These are phyloP conservation scores for Aplidium turbinatum DNA, from an alignment of 23 tunicate species.

Conservation along the genomic window DNA sequence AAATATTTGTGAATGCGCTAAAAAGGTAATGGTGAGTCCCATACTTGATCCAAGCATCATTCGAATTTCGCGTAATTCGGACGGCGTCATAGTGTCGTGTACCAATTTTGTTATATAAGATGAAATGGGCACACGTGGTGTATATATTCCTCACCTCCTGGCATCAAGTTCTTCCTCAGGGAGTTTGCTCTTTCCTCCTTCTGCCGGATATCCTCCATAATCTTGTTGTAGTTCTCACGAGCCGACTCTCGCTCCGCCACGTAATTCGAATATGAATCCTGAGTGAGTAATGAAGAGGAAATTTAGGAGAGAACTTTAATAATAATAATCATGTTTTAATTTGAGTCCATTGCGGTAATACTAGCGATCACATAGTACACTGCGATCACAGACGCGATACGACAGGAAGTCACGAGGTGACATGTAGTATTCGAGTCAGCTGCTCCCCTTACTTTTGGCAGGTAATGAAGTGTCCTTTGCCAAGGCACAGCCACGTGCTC, in stretches of 20 bases:
- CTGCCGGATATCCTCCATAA: slow-evolving; percentile 7
- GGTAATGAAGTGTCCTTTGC: too few relatives aligned
- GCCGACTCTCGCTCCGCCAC: slow-evolving; percentile 23
- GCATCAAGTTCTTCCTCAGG: not conserved
- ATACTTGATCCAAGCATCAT: not conserved
- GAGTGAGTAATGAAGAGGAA: not conserved
- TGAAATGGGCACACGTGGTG: too few relatives aligned
- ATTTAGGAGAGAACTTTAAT: too few relatives aligned
- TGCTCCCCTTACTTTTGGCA: too few relatives aligned
- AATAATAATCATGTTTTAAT: too few relatives aligned
- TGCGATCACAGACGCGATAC: too few relatives aligned
- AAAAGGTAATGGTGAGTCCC: not conserved
- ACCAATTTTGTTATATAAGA: too few relatives aligned
- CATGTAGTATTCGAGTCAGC: too few relatives aligned
- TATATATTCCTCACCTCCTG: not conserved
- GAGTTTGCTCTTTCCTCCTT: slow-evolving; percentile 28
- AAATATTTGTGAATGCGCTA: too few relatives aligned
- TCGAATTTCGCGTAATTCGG: not conserved
- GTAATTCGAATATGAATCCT: slow-evolving; percentile 55
- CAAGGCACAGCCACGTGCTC: too few relatives aligned
- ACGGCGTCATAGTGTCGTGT: too few relatives aligned
- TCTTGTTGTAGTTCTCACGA: slow-evolving; percentile 15
- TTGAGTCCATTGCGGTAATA: not conserved
- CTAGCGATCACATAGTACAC: not conserved
- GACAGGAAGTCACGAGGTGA: not conserved